Percentiles rank a stretch among this genome's conserved stretches.
phyloP scores from a whole-genome alignment of 2,888 invertebrate genomes.

The Cephalotes varians region DNA sequence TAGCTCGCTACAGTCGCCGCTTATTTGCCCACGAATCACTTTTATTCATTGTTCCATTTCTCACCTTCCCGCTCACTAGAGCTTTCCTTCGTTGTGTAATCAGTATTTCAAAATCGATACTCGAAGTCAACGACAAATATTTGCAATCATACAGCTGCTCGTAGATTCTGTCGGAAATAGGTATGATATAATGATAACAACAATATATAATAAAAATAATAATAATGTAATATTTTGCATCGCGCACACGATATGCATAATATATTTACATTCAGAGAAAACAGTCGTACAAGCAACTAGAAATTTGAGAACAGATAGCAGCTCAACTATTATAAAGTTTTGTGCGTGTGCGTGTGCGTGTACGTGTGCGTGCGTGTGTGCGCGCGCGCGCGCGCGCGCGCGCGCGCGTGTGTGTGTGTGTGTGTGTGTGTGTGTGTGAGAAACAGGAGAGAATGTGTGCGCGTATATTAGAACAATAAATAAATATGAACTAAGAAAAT shows the following conservation, averaged over 20 bases:
- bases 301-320: too few species aligned
- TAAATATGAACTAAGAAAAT: too few species aligned
- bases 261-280: too few species aligned
- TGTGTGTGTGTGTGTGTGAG: too few species aligned
- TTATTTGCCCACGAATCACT: constrained; percentile 27
- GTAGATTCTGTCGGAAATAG: background rate
- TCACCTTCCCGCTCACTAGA: background rate
- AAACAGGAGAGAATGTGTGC: too few species aligned
- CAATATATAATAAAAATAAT: background rate
- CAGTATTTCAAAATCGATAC: constrained; percentile 32
- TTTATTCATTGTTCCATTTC: background rate
- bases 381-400: too few species aligned
- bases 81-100: constrained; percentile 3
- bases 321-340: too few species aligned
- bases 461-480: too few species aligned
- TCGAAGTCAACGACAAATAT: constrained; percentile 23
- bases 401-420: too few species aligned
- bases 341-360: too few species aligned
- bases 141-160: constrained; percentile 3
- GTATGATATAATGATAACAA: background rate
- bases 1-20: background rate
- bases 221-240: background rate
- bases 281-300: too few species aligned
- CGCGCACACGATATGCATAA: background rate
- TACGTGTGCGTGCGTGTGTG: too few species aligned